Base-by-base conservation (phyloP, 2,888 invertebrate genomes). In the Sacculina carcini region DNA sequence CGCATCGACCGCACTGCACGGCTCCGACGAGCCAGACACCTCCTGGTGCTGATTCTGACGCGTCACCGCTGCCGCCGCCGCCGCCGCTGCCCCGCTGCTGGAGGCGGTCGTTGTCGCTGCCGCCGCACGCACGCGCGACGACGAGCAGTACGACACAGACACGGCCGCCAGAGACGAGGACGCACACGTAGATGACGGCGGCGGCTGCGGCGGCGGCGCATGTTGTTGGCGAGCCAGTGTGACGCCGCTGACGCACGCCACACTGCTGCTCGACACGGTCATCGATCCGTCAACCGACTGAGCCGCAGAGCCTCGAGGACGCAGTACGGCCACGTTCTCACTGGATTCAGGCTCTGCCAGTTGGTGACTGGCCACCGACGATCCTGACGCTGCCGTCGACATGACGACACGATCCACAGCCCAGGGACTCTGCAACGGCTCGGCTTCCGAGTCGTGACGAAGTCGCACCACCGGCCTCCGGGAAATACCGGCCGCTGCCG, bases 241-340 rank as follows among this genome's bases (percentile, higher is more conserved):
- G n/a, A n/a, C n/a, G n/a, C n/a, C n/a, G n/a, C n/a, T n/a, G n/a
- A n/a, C n/a, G n/a, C n/a, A n/a, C n/a, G n/a, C n/a, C n/a, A n/a
- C n/a, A n/a, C 42, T 42, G 42, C 42, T 42, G 42, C 26, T 42
- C 42, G 28, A n/a, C n/a, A n/a, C n/a, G n/a, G n/a, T n/a, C n/a
- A n/a, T n/a, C n/a, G n/a, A n/a, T n/a, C n/a, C n/a, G n/a, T n/a
- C n/a, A n/a, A n/a, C n/a, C n/a, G n/a, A n/a, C n/a, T n/a, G n/a
- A n/a, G n/a, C 42, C 42, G 28, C 28, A 28, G 16, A 10, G 42
- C 16, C 42, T 26, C 42, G 26, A 28, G 26, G 42, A 9, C 28
- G 28, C 16, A 24, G 42, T 26, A 24, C 28, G 42, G 28, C 28
- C 26, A n/a, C n/a, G 42, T 42, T 28, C 2, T 6, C 42, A 10